Conservation (phyloP, 2,797 vertebrate species). For the Leptoclinus maculatus region DNA sequence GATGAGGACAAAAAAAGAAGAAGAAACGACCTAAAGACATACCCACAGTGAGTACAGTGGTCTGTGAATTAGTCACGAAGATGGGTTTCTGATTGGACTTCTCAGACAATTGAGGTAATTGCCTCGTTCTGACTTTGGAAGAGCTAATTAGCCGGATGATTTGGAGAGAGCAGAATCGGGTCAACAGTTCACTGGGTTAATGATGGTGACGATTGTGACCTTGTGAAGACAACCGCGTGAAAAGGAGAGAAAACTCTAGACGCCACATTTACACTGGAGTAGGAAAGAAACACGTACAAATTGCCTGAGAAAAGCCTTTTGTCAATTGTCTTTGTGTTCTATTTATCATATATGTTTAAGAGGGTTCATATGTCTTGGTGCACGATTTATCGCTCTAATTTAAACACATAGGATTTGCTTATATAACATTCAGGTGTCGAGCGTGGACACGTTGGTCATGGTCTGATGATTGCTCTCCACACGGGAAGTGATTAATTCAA, state of each 20-base stretch:
- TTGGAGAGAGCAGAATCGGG: slow-evolving; percentile 63
- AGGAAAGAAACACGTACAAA: background rate
- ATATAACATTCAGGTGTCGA: slow-evolving; percentile 11
- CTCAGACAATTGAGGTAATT: slow-evolving; percentile 61
- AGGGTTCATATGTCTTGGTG: background rate
- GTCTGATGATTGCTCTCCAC: slow-evolving; percentile 13
- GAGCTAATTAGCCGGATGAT: slow-evolving; percentile 76
- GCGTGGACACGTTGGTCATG: slow-evolving; percentile 17
- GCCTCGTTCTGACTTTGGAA: slow-evolving; percentile 58
- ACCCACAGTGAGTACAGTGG: background rate
- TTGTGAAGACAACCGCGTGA: slow-evolving; percentile 45
- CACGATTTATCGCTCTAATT: background rate
- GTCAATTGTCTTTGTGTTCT: background rate
- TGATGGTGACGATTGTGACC: slow-evolving; percentile 75
- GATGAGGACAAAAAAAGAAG: background rate
- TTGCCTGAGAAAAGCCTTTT: background rate
- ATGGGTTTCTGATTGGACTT: slow-evolving; percentile 53
- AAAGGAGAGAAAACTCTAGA: background rate
- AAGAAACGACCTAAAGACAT: slow-evolving; percentile 16
- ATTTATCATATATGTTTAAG: background rate
- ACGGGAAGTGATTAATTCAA: slow-evolving; percentile 36
- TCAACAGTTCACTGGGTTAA: slow-evolving; percentile 83
- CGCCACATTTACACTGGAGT: background rate
- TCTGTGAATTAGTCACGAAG: slow-evolving; percentile 49
- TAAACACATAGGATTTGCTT: background rate